Evolutionary conservation across 2,888 invertebrate genomes (phyloP), one percentile per base, ranked within the genome.

Genomic region (Plusia festucae): DNA sequence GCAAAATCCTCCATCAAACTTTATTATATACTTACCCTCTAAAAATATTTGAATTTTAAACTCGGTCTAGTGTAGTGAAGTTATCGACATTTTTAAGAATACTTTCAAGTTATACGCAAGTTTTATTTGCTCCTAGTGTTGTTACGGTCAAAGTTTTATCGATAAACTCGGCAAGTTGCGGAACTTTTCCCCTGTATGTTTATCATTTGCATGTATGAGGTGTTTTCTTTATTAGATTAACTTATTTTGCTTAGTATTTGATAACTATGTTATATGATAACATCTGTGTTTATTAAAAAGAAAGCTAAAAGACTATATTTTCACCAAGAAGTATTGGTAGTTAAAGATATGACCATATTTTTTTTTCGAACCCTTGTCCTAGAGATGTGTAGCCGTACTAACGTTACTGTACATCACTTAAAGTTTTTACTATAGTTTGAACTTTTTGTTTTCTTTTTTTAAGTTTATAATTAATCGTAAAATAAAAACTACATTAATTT

Each of bases 61-160:
- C 59, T 62, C 30, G 15, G n/a, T 59, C 55, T 54, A 74, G 70
- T 71, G 61, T 72, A 68, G 67, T n/a, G 70, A 49, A 73, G 65
- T 70, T 81, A 73, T 75, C 78, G 78, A 72, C 53, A 66, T 76
- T 81, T 78, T 79, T 62, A 73, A 72, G 60, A 78, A 78, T 62
- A 66, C 60, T 61, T 60, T 27, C 61, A 73, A 69, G 59, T 78
- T 75, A 46, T 59, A 63, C 70, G 24, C 30, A 54, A 79, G 70
- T 79, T 81, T 81, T 79, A 70, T 79, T 78, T 70, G 60, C 70
- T 73, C 60, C 46, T 72, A 81, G 76, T 81, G 73, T 78, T 71
- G 76, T 75, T 80, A 63, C 65, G 58, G 54, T 64, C 40, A 56
- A 78, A 79, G 76, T 78, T 81, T 74, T 76, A 70, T 81, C 79